These are phyloP conservation scores for Apotomis turbidana DNA, from an alignment of 2,888 invertebrate genomes.

Conservation along the genomic window DNA sequence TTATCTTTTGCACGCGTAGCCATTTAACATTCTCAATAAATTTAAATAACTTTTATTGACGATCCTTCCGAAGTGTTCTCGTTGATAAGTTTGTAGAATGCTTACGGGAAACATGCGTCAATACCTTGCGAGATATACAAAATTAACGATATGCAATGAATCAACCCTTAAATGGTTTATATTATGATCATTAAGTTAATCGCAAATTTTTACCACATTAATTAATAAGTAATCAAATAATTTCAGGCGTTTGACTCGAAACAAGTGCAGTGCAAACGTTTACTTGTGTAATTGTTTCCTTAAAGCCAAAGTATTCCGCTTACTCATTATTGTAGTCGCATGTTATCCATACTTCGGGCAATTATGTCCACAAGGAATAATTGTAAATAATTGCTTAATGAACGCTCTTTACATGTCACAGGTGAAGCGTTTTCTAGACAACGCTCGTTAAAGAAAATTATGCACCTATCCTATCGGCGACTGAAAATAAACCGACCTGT, in stretches of 20 bases:
- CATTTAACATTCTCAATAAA: background rate
- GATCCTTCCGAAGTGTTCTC: background rate
- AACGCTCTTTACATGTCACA: conserved; percentile 57
- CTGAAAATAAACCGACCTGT: conserved; percentile 58
- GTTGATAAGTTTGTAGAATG: background rate
- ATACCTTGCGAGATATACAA: background rate
- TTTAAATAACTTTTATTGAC: background rate
- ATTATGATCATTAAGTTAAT: background rate
- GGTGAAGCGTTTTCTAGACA: conserved; percentile 61
- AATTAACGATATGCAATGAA: background rate
- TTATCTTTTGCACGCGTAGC: conserved; percentile 22
- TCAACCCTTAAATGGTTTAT: background rate
- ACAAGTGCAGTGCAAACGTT: conserved; percentile 24
- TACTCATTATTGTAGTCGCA: conserved; percentile 55
- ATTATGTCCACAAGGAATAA: conserved; percentile 68
- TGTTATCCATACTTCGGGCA: conserved; percentile 58
- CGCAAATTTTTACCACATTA: background rate
- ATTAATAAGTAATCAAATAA: background rate
- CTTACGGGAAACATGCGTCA: background rate
- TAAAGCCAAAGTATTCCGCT: conserved; percentile 58
- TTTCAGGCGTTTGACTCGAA: conserved; percentile 41
- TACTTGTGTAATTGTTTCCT: conserved; percentile 49
- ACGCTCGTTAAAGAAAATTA: conserved; percentile 61
- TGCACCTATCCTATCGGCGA: conserved; percentile 49
- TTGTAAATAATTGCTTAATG: conserved; percentile 75